Conservation (phyloP, 1,140 invertebrate genomes). For the Trichoplusia ni region DNA sequence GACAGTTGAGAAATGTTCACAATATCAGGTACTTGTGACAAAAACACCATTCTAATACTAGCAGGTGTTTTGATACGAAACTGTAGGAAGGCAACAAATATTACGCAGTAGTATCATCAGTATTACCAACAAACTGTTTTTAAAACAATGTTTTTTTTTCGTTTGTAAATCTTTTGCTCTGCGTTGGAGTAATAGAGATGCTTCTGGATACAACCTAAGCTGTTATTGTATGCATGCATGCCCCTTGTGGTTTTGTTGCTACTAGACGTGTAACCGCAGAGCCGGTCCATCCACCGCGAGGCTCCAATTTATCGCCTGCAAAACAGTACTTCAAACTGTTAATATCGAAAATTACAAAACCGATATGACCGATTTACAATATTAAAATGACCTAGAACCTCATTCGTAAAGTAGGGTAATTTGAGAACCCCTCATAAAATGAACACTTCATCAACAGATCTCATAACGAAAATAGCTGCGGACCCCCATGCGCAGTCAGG, state of each 20-base stretch:
- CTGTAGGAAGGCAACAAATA: not conserved
- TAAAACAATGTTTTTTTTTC: no score
- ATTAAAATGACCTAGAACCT: conserved; percentile 13
- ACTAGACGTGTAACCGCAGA: no score
- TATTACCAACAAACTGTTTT: no score
- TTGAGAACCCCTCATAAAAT: conserved; percentile 45
- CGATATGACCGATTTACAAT: not conserved
- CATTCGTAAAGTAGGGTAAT: conserved; percentile 27
- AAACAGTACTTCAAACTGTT: no score
- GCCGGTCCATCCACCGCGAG: no score
- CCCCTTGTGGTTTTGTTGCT: no score
- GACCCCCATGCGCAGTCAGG: conserved; percentile 54
- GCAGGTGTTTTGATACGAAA: not conserved
- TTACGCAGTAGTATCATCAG: no score
- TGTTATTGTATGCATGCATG: no score
- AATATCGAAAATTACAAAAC: not conserved
- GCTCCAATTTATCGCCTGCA: no score
- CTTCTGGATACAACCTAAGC: no score
- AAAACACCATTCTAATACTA: not conserved
- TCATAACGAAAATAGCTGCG: conserved; percentile 54
- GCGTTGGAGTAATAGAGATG: no score
- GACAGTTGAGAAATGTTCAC: not conserved
- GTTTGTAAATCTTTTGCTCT: no score
- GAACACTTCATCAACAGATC: conserved; percentile 58
- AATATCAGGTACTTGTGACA: not conserved